Percentiles rank a stretch among this genome's conserved stretches.
phyloP scores from a whole-genome alignment of 2,113 vertebrate species.

The Lathamus discolor region DNA sequence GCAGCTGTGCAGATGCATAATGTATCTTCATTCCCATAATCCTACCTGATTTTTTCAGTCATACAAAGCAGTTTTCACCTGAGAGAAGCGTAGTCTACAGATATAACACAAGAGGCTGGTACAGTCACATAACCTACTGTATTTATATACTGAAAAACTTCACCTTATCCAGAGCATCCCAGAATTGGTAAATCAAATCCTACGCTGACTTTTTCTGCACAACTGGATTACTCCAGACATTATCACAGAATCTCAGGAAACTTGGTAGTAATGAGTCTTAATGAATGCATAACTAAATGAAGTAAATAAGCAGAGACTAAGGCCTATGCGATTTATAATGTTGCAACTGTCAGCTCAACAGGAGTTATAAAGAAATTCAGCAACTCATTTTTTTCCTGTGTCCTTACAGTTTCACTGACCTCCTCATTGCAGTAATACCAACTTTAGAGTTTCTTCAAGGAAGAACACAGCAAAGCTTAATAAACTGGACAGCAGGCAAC shows the following conservation, averaged over 20 bases:
- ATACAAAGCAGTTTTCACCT: neutral
- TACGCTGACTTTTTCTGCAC: neutral
- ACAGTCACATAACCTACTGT: neutral
- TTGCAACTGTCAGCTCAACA: neutral
- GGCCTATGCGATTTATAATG: neutral
- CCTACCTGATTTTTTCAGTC: neutral
- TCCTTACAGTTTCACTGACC: neutral
- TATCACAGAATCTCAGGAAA: neutral
- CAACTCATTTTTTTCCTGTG: neutral
- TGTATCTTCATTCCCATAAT: neutral
- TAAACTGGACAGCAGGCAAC: neutral
- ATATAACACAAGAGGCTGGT: slow-evolving; percentile 53
- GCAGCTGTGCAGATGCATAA: neutral
- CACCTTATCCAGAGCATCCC: neutral
- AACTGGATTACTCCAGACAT: neutral
- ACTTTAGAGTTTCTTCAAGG: neutral
- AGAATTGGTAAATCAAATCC: neutral
- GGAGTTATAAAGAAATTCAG: neutral
- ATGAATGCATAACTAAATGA: slow-evolving; percentile 23
- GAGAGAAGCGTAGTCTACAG: slow-evolving; percentile 19
- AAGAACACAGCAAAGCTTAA: neutral
- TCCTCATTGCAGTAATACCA: neutral
- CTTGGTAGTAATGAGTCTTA: neutral
- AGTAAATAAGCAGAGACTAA: slow-evolving; percentile 8
- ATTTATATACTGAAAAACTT: neutral